Base-by-base conservation (phyloP, 2,797 vertebrate species). In the Esox masquinongy region DNA sequence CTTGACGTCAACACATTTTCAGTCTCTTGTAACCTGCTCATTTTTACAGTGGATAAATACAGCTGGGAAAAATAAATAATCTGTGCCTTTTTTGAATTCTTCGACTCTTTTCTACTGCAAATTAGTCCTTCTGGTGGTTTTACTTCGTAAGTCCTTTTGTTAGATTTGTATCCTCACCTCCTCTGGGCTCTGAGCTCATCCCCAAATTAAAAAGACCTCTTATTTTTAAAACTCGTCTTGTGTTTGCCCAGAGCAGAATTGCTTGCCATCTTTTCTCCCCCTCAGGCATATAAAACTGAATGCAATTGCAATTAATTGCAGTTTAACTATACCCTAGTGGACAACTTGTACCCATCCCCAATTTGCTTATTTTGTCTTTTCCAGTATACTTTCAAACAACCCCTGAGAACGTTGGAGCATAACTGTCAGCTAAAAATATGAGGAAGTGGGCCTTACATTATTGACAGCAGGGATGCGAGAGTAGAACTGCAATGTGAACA, bases 271-370 rank as follows among this genome's bases (percentile, higher is more conserved):
- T 87, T 85, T 85, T 87, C 84, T 73, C 74, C 80, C 79, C 78
- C 80, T 72, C 76, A 75, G 85, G 79, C 76, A 79, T 74, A 74
- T 87, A 83, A 66, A 88, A 86, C 78, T 50, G 73, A 81, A 86
- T 77, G 77, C 79, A 86, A 88, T 81, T 77, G 81, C 77, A 82
- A 83, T 87, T 79, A 85, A 88, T 87, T 82, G 81, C 77, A 86
- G 76, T 67, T 59, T 78, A 85, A 82, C 77, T 80, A 76, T 29
- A 24, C 59, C 85, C 86, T 74, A 85, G 82, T 78, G 80, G 84
- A 84, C 82, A 87, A 87, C 88, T 81, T 85, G 83, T 85, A 78
- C 89, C 77, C 79, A 67, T 83, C 76, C 76, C 77, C 7, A 24
- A 47, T 85, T 74, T 68, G 73, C 68, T 79, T 67, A 70, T 78